A percentile compares a stretch with the other conserved stretches of the same genome.
Evolutionary conservation across 2,888 invertebrate species (phyloP).

Genomic region (Drosophila paramelanica): DNA sequence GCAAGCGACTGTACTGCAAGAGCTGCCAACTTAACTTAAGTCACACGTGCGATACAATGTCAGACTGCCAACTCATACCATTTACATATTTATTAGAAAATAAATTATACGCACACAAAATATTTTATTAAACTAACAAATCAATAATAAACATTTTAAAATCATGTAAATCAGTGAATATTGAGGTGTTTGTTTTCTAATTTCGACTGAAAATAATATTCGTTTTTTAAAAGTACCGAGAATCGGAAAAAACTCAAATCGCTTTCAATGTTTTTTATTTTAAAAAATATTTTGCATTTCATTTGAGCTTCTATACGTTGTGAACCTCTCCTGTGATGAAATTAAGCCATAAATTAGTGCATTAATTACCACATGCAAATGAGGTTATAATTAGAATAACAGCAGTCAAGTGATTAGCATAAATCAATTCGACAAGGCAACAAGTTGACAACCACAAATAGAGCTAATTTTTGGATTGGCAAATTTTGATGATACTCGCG

Average conservation of each 20-base stretch:
- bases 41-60: conserved; percentile 48
- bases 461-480: conserved; percentile 13
- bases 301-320: no score
- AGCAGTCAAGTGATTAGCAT: conserved; percentile 53
- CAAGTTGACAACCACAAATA: conserved; percentile 51
- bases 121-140: conserved; percentile 3
- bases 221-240: no score
- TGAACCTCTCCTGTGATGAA: background rate
- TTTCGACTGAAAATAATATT: no score
- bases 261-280: no score
- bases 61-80: conserved; percentile 47
- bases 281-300: no score
- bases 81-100: conserved; percentile 16
- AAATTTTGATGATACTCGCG: background rate
- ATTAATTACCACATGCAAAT: conserved; percentile 45
- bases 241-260: no score
- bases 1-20: conserved; percentile 68
- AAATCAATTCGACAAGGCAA: conserved; percentile 60
- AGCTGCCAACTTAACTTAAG: conserved; percentile 58
- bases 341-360: conserved; percentile 34
- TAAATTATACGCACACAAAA: conserved; percentile 48
- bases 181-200: no score
- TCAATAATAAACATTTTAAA: background rate
- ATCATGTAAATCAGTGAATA: no score
- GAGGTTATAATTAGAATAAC: conserved; percentile 43